phyloP scores from a whole-genome alignment of 2,113 vertebrate genomes.

The Corythornis vintsioides region DNA sequence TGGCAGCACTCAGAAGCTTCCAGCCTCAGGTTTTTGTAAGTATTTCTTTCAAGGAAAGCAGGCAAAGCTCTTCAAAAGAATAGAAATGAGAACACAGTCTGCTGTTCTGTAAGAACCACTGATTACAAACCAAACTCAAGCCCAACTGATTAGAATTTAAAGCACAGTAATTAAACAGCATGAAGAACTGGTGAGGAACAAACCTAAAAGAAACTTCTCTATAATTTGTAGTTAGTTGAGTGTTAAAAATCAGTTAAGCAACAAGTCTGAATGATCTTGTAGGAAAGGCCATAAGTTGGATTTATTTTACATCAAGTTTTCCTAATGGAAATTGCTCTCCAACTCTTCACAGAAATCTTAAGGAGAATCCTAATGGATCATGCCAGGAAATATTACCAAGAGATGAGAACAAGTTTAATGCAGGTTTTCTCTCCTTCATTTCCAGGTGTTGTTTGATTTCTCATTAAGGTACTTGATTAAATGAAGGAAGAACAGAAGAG shows the following conservation, averaged over 20 bases:
- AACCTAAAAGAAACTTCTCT: not conserved
- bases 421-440: not conserved
- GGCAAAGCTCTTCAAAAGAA: not conserved
- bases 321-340: not conserved
- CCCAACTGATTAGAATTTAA: not conserved
- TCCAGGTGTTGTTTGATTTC: not conserved
- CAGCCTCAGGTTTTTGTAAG: not conserved
- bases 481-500: not conserved
- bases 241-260: not conserved
- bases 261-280: accelerated
- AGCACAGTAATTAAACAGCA: not conserved
- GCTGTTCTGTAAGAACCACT: not conserved
- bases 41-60: not conserved
- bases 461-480: not conserved
- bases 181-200: not conserved
- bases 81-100: not conserved
- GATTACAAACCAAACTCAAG: not conserved
- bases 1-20: not conserved
- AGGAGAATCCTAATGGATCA: not conserved
- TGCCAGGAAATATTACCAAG: not conserved
- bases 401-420: not conserved
- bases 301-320: not conserved
- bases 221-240: not conserved
- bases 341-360: not conserved
- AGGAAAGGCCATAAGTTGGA: not conserved